These are phyloP conservation scores for Botrylloides violaceus DNA, from an alignment of 23 tunicate species.

Conservation along the genomic window DNA sequence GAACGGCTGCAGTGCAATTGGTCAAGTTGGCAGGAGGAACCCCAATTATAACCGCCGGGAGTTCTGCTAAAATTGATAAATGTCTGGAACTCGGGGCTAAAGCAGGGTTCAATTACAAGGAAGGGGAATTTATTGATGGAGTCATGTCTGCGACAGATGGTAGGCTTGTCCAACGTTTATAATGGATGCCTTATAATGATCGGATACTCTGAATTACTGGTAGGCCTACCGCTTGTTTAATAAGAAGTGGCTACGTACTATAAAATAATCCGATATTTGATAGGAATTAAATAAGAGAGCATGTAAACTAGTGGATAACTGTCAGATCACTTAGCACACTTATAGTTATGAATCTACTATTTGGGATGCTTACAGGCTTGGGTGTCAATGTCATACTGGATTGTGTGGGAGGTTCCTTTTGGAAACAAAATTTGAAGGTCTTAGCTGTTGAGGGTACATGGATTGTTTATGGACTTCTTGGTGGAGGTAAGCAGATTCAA, in stretches of 20 bases:
- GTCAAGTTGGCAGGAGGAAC: conserved; percentile 44
- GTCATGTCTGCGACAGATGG: conserved; percentile 37
- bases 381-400: conserved; percentile 81
- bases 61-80: conserved; percentile 45
- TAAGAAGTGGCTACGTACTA: too few species aligned
- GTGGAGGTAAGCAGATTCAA: conserved; percentile 31
- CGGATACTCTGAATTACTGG: too few species aligned
- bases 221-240: too few species aligned
- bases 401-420: conserved; percentile 91
- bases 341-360: background rate
- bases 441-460: conserved; percentile 83
- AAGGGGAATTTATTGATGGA: conserved; percentile 45
- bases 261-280: too few species aligned
- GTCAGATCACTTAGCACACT: too few species aligned
- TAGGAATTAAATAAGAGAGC: too few species aligned
- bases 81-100: conserved; percentile 72
- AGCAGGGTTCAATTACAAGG: conserved; percentile 75
- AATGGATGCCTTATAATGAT: too few species aligned
- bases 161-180: too few species aligned
- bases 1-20: conserved; percentile 92
- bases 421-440: conserved; percentile 72
- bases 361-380: conserved; percentile 15
- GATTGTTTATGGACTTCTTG: conserved; percentile 86
- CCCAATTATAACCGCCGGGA: conserved; percentile 74
- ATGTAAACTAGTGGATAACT: too few species aligned